Conservation (phyloP, 2,113 vertebrate genomes). For the Cyprinodon tularosa region DNA sequence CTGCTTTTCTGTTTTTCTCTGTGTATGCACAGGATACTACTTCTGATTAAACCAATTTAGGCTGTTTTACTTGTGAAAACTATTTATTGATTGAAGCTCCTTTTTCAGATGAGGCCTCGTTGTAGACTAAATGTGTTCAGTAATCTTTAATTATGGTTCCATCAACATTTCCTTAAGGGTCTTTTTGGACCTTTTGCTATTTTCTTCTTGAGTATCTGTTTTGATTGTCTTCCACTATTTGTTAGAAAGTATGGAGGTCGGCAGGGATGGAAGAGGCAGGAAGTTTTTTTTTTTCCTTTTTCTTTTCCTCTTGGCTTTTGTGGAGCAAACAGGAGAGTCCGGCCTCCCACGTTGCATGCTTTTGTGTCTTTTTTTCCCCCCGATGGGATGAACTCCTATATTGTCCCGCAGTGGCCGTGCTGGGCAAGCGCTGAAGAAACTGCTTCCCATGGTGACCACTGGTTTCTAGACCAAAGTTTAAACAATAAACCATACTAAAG, state of each 20-base stretch:
- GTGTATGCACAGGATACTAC: slow-evolving; percentile 4
- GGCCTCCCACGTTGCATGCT: slow-evolving; percentile 73
- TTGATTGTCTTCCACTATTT: slow-evolving; percentile 50
- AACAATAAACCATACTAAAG: not conserved
- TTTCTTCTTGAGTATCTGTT: slow-evolving; percentile 25
- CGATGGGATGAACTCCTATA: slow-evolving; percentile 31
- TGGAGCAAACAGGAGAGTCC: slow-evolving; percentile 48
- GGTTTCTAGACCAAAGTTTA: slow-evolving; percentile 8
- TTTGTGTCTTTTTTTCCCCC: slow-evolving; percentile 52
- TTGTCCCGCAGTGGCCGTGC: slow-evolving; percentile 47
- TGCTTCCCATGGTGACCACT: slow-evolving; percentile 42
- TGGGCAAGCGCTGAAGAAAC: slow-evolving; percentile 45
- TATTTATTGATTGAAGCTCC: not conserved
- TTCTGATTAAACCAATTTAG: slow-evolving; percentile 8
- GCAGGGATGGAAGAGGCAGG: slow-evolving; percentile 63
- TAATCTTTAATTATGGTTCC: slow-evolving; percentile 55
- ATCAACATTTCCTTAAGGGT: slow-evolving; percentile 46
- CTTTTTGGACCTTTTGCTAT: slow-evolving; percentile 38
- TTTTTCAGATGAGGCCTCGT: slow-evolving; percentile 16
- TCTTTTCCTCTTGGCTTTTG: slow-evolving; percentile 69
- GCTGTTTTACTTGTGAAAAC: not conserved
- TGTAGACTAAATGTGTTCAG: slow-evolving; percentile 63
- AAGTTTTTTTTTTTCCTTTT: slow-evolving; percentile 64
- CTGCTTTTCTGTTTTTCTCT: slow-evolving; percentile 28
- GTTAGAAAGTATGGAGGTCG: slow-evolving; percentile 61